Percentiles rank a stretch among this genome's conserved stretches.
These are phyloP conservation scores for Eristalinus aeneus DNA, from an alignment of 2,888 invertebrate species.

Conservation along the genomic window DNA sequence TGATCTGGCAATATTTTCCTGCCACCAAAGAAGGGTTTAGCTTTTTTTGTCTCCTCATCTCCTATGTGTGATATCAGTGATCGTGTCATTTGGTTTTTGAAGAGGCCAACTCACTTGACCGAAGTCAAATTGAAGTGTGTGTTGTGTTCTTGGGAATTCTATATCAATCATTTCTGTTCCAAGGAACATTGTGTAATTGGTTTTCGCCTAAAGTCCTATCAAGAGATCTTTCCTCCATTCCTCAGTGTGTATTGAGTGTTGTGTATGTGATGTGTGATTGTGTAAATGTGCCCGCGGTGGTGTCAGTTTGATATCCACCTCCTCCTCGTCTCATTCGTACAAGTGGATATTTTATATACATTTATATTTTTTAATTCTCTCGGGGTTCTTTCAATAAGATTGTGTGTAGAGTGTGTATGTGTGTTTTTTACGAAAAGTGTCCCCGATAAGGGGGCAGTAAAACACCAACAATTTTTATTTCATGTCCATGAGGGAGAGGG, in stretches of 20 bases:
- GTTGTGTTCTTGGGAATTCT: constrained; percentile 45
- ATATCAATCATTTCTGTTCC: constrained; percentile 57
- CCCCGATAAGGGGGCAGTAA: constrained; percentile 70
- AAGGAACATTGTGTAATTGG: constrained; percentile 70
- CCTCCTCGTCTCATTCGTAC: constrained; percentile 1
- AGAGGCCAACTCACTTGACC: background rate
- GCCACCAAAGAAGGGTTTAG: constrained; percentile 13
- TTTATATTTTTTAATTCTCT: background rate
- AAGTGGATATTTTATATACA: constrained; percentile 61
- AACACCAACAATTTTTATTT: constrained; percentile 46
- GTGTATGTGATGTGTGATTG: background rate
- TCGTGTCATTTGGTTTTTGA: constrained; percentile 9
- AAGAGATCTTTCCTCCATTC: constrained; percentile 1
- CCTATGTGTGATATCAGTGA: constrained; percentile 18
- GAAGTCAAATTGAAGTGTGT: background rate
- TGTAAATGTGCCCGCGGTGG: background rate
- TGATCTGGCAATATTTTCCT: constrained; percentile 60
- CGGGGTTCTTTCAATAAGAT: constrained; percentile 17
- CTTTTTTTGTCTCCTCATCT: background rate
- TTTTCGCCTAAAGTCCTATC: constrained; percentile 68
- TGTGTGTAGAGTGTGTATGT: constrained; percentile 3
- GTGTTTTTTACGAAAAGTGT: constrained; percentile 34
- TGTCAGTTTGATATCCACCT: background rate
- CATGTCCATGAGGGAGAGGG: constrained; percentile 66
- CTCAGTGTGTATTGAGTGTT: background rate